A percentile compares a stretch with the other conserved stretches of the same genome.
phyloP scores from a whole-genome alignment of 1,140 invertebrate species.

The Heliconius hermathena region DNA sequence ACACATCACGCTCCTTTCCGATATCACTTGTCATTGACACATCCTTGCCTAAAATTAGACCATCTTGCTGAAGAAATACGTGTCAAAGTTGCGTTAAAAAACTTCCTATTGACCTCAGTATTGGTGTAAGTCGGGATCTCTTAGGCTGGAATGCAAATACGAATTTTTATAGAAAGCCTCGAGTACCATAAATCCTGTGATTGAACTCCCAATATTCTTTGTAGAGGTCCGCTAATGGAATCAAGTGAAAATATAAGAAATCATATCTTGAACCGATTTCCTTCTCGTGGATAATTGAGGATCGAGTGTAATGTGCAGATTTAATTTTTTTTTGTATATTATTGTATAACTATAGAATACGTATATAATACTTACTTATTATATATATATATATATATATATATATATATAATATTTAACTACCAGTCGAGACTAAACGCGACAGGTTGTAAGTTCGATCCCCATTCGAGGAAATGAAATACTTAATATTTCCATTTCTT shows the following conservation, averaged over 20 bases:
- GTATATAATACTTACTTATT: too few species aligned
- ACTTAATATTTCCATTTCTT: too few species aligned
- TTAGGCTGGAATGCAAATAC: slow-evolving; percentile 71
- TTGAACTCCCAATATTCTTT: slow-evolving; percentile 65
- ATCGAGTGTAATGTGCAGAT: not conserved
- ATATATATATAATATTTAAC: too few species aligned
- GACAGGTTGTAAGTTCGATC: too few species aligned
- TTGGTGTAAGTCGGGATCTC: slow-evolving; percentile 65
- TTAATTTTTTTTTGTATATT: not conserved
- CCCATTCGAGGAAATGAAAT: too few species aligned
- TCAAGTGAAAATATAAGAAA: slow-evolving; percentile 44
- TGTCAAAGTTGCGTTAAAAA: slow-evolving; percentile 26
- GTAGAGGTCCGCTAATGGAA: slow-evolving; percentile 68
- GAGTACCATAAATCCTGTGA: slow-evolving; percentile 59
- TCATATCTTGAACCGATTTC: slow-evolving; percentile 25
- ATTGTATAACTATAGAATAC: too few species aligned
- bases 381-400: too few species aligned
- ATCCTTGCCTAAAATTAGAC: not conserved
- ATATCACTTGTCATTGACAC: slow-evolving; percentile 30
- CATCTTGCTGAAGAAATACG: slow-evolving; percentile 20
- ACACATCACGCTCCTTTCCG: slow-evolving; percentile 33
- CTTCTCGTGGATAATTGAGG: slow-evolving; percentile 3
- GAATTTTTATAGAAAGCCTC: slow-evolving; percentile 67
- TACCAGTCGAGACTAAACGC: too few species aligned
- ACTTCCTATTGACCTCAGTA: slow-evolving; percentile 57